Conservation (phyloP, 2,888 invertebrate species). For the Philereme transversata region DNA sequence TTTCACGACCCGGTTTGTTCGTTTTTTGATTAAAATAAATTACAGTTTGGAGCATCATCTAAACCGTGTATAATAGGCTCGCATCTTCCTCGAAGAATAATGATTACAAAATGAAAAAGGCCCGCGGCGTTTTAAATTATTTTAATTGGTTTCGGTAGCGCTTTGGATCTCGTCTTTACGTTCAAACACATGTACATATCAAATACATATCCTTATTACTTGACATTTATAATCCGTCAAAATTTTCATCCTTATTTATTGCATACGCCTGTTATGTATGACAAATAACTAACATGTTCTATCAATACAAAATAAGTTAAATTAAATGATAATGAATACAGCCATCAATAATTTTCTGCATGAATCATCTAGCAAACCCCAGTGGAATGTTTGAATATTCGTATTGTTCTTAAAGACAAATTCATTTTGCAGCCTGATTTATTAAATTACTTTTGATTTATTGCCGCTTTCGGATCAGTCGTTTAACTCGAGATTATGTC, state of each 20-base stretch:
- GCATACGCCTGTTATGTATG: not conserved
- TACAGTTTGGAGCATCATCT: conserved; percentile 70
- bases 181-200: conserved; percentile 48
- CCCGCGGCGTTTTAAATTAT: conserved; percentile 81
- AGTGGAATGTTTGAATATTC: not conserved
- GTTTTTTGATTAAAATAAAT: conserved; percentile 65
- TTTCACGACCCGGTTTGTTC: conserved; percentile 32
- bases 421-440: conserved; percentile 11
- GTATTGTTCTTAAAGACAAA: conserved; percentile 10
- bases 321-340: conserved; percentile 9
- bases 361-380: conserved; percentile 2
- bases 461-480: conserved; percentile 27
- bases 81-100: conserved; percentile 78
- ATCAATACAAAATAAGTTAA: conserved; percentile 3
- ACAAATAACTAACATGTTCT: not conserved
- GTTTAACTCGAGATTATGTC: conserved; percentile 38
- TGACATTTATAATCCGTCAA: conserved; percentile 11
- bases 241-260: conserved; percentile 32
- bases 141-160: conserved; percentile 85
- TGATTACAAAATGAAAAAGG: conserved; percentile 81
- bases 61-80: conserved; percentile 79
- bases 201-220: conserved; percentile 15
- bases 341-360: conserved; percentile 10
- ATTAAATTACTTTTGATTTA: conserved; percentile 26
- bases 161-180: conserved; percentile 59